Evolutionary conservation across 1,140 invertebrate genomes (phyloP).

Genomic region (Drosophila kikkawai): DNA sequence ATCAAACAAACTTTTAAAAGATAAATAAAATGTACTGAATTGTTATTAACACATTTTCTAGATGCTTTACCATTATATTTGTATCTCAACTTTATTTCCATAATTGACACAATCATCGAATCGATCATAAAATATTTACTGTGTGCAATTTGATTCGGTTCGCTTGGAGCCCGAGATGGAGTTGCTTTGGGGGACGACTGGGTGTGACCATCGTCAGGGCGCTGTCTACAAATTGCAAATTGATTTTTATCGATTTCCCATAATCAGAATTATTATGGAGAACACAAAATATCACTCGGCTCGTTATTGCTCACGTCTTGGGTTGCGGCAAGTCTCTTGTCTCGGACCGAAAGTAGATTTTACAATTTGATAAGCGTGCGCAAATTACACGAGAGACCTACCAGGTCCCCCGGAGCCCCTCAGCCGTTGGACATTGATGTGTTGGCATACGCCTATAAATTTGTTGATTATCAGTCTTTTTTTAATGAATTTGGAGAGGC

Average conservation of each 20-base stretch:
- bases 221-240: constrained; percentile 79
- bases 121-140: constrained; percentile 7
- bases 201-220: constrained; percentile 54
- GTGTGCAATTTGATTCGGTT: constrained; percentile 21
- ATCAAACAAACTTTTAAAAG: not conserved
- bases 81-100: not conserved
- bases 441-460: constrained; percentile 80
- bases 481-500: constrained; percentile 74
- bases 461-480: constrained; percentile 72
- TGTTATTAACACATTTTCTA: not conserved
- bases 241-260: constrained; percentile 79
- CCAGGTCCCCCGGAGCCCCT: not conserved
- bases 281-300: constrained; percentile 77
- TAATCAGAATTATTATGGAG: constrained; percentile 77
- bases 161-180: constrained; percentile 8
- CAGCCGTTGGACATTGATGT: constrained; percentile 62
- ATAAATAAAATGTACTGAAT: no score
- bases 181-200: constrained; percentile 31
- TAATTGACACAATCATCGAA: not conserved
- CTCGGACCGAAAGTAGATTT: constrained; percentile 78
- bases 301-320: constrained; percentile 75
- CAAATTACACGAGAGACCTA: constrained; percentile 77
- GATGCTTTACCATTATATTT: not conserved
- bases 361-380: constrained; percentile 79
- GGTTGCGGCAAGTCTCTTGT: constrained; percentile 49